Evolutionary conservation across 2,113 vertebrate genomes (phyloP).

Genomic region (Sebastes schlegelii): DNA sequence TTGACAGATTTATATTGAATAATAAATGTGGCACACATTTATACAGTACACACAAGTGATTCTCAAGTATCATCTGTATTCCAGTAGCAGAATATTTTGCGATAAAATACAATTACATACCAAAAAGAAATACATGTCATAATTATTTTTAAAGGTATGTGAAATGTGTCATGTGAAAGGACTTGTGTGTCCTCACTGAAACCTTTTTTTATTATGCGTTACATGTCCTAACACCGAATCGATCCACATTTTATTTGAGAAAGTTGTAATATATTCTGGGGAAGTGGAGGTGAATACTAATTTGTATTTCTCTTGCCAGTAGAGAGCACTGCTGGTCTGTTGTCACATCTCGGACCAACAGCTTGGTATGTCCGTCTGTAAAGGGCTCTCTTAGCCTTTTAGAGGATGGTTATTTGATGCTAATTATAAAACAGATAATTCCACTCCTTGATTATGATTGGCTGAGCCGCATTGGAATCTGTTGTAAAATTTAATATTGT

Average conservation of each 20-base stretch:
- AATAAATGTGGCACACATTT: background rate
- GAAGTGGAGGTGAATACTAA: background rate
- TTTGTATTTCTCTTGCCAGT: slow-evolving; percentile 40
- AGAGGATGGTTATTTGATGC: background rate
- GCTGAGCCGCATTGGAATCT: background rate
- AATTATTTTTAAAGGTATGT: background rate
- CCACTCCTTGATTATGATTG: background rate
- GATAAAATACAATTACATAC: background rate
- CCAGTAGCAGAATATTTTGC: background rate
- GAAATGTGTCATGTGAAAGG: background rate
- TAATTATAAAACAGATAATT: background rate
- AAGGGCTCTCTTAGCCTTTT: background rate
- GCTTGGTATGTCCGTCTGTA: background rate
- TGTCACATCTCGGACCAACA: background rate
- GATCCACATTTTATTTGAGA: background rate
- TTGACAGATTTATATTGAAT: background rate
- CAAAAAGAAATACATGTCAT: background rate
- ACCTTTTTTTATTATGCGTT: background rate
- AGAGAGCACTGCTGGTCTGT: slow-evolving; percentile 62
- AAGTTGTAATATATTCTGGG: background rate
- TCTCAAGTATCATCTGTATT: background rate
- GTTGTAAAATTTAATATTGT: background rate
- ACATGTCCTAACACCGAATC: background rate
- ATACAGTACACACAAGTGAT: too few relatives aligned
- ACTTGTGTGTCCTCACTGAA: background rate